phyloP scores from a whole-genome alignment of 2,113 vertebrate genomes.

The Oryzias curvinotus region DNA sequence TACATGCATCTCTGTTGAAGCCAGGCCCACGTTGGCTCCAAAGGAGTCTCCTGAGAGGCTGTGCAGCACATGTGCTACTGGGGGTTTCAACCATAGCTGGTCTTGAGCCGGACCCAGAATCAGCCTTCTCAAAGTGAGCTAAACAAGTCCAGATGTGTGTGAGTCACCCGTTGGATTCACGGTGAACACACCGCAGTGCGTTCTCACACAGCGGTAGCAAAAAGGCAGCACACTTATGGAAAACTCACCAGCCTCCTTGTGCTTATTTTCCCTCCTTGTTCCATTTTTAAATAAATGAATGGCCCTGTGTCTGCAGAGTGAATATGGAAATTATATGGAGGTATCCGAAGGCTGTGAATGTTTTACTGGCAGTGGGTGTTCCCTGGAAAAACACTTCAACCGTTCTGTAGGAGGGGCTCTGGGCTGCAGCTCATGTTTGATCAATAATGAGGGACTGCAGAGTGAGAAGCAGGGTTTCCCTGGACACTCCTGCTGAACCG shows the following conservation, averaged over 20 bases:
- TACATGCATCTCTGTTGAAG: constrained; percentile 5
- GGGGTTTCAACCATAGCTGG: constrained; percentile 38
- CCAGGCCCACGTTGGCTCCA: background rate
- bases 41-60: constrained; percentile 40
- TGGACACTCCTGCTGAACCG: constrained; percentile 10
- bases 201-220: constrained; percentile 27
- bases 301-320: constrained; percentile 37
- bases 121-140: constrained; percentile 41
- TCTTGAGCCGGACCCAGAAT: constrained; percentile 37
- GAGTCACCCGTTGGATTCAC: constrained; percentile 53
- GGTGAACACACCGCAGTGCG: constrained; percentile 28
- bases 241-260: constrained; percentile 54
- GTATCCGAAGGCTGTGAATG: constrained; percentile 26
- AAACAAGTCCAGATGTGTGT: constrained; percentile 76
- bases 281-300: constrained; percentile 52
- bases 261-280: constrained; percentile 36
- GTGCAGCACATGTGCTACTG: constrained; percentile 71
- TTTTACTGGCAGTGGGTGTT: constrained; percentile 27
- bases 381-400: constrained; percentile 41
- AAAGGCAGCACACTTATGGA: constrained; percentile 46
- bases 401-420: constrained; percentile 5
- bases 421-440: constrained; percentile 45
- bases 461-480: constrained; percentile 42
- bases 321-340: constrained; percentile 39
- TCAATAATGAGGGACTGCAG: constrained; percentile 51